These are phyloP conservation scores for Drosophila sp. DNA, from an alignment of 1,140 invertebrate genomes.

Conservation along the genomic window DNA sequence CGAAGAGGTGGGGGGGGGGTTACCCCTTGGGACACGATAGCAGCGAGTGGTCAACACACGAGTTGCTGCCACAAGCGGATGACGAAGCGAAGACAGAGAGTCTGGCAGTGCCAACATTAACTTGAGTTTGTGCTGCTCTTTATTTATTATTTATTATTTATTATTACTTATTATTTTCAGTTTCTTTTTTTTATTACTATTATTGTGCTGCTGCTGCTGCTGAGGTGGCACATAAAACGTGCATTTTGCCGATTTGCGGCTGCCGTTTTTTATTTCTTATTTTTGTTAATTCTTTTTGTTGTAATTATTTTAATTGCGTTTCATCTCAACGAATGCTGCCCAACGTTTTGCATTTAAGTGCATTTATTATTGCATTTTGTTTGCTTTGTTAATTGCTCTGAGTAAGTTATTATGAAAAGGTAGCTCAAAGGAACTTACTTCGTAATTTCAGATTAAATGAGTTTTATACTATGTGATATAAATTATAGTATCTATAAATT, in stretches of 20 bases:
- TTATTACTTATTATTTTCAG: conserved; percentile 45
- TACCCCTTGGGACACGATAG: conserved; percentile 32
- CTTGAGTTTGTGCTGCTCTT: conserved; percentile 33
- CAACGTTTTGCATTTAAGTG: conserved; percentile 43
- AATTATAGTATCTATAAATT: no score
- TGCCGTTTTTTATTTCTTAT: conserved; percentile 30
- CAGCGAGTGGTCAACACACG: conserved; percentile 37
- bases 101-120: conserved; percentile 31
- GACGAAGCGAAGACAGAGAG: conserved; percentile 56
- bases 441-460: no score
- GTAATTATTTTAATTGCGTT: conserved; percentile 61
- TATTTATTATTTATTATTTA: conserved; percentile 39
- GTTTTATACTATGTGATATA: no score
- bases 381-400: conserved; percentile 51
- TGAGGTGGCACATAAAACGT: conserved; percentile 49
- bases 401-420: neutral
- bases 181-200: conserved; percentile 18
- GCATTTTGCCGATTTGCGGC: conserved; percentile 50
- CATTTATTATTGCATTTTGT: conserved; percentile 18
- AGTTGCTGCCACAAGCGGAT: conserved; percentile 25
- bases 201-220: conserved; percentile 17
- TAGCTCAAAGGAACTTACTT: neutral
- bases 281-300: neutral
- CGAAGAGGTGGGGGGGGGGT: neutral
- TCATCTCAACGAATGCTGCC: conserved; percentile 47